These are phyloP conservation scores for Ellobius talpinus DNA, from an alignment of 2,113 vertebrate genomes.

Conservation along the genomic window DNA sequence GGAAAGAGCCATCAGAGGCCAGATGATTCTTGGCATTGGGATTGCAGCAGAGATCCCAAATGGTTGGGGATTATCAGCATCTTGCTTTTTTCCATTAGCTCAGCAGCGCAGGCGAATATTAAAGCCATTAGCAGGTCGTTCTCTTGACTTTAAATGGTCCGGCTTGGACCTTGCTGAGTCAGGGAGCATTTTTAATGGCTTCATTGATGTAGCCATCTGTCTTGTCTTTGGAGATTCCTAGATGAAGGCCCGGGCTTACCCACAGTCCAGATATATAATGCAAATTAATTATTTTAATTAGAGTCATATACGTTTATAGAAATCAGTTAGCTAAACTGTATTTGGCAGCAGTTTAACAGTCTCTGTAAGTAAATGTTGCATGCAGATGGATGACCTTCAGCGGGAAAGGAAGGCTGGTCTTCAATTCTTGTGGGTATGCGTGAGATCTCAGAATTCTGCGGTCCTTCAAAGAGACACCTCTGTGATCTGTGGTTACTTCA, in stretches of 20 bases:
- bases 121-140: constrained; percentile 75
- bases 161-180: constrained; percentile 68
- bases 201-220: constrained; percentile 49
- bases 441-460: background rate
- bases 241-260: constrained; percentile 11
- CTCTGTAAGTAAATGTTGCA: constrained; percentile 4
- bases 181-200: constrained; percentile 68
- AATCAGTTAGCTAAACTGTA: constrained; percentile 67
- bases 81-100: constrained; percentile 71
- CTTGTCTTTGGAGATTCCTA: constrained; percentile 61
- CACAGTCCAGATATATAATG: constrained; percentile 60
- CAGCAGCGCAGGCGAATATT: constrained; percentile 42
- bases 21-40: constrained; percentile 62
- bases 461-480: background rate
- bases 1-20: constrained; percentile 3
- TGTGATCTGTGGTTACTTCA: background rate
- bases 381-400: constrained; percentile 16
- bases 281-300: constrained; percentile 75
- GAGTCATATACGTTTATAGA: constrained; percentile 61
- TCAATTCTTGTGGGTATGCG: background rate
- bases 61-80: constrained; percentile 35
- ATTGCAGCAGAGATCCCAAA: constrained; percentile 37
- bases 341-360: constrained; percentile 52
- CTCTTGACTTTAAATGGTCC: constrained; percentile 62
- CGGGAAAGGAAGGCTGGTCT: background rate